phyloP scores from a whole-genome alignment of 2,888 invertebrate genomes.

The Oxytorus armatus region DNA sequence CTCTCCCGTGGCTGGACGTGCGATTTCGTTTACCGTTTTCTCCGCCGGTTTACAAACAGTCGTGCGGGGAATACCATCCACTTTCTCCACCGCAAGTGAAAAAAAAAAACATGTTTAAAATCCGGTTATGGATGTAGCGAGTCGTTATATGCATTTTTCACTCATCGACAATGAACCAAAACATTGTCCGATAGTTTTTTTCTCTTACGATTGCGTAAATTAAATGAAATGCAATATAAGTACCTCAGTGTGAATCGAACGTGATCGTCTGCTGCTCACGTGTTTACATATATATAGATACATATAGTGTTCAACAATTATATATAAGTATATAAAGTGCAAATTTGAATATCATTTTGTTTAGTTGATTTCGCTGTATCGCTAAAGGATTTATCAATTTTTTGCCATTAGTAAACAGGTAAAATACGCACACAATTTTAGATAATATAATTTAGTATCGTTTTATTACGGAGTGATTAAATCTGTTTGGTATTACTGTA shows the following conservation, averaged over 20 bases:
- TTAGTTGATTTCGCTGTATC: background rate
- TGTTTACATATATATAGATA: background rate
- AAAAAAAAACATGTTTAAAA: background rate
- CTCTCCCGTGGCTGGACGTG: no score
- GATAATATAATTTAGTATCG: no score
- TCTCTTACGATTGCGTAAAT: no score
- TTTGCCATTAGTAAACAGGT: background rate
- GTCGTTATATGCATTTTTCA: background rate
- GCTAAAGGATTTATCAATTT: background rate
- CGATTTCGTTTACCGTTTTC: background rate
- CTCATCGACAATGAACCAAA: background rate
- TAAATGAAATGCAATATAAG: background rate
- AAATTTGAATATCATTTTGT: constrained; percentile 3
- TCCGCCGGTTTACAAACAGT: background rate
- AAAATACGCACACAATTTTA: background rate
- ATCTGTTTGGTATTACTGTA: no score
- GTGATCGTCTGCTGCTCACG: no score
- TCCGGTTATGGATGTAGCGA: background rate
- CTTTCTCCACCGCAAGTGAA: constrained; percentile 1
- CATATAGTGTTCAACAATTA: background rate
- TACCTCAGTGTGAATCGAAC: background rate
- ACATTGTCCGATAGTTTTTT: background rate
- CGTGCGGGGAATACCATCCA: background rate
- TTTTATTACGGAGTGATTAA: no score
- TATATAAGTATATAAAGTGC: constrained; percentile 10